Percentiles rank a stretch among this genome's conserved stretches.
Conservation (phyloP, 2,113 vertebrate genomes). For the Verasper variegatus region DNA sequence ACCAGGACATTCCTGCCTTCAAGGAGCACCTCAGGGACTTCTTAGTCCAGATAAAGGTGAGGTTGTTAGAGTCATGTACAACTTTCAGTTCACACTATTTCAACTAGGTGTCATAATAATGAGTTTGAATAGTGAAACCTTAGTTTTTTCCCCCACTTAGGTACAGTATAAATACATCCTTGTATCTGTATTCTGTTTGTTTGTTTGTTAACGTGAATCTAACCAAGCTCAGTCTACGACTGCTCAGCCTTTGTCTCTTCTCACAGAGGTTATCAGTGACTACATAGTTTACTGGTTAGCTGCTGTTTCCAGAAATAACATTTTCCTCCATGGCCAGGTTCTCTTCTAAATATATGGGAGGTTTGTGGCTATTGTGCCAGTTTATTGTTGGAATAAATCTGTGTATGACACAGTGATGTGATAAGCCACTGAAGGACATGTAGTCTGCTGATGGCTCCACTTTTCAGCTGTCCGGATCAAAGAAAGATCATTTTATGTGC, state of each 20-base stretch:
- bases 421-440: not conserved
- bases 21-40: conserved; percentile 99
- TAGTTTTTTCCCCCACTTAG: no score
- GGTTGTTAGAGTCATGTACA: not conserved
- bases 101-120: no score
- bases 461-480: not conserved
- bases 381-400: conserved; percentile 12
- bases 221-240: not conserved
- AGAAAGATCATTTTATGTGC: not conserved
- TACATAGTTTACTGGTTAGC: conserved; percentile 46
- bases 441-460: not conserved
- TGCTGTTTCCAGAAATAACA: conserved; percentile 67
- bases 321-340: conserved; percentile 36
- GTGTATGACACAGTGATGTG: not conserved
- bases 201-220: not conserved
- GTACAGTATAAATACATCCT: not conserved
- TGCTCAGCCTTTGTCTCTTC: conserved; percentile 16
- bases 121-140: no score
- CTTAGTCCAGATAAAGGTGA: conserved; percentile 98
- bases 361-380: conserved; percentile 2
- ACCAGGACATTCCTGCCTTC: conserved; percentile 99
- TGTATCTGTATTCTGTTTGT: not conserved
- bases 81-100: not conserved
- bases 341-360: conserved; percentile 19
- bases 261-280: conserved; percentile 53